A percentile compares a stretch with the other conserved stretches of the same genome.
Evolutionary conservation across 2,113 vertebrate genomes (phyloP).

Genomic region (Pogona vitticeps): DNA sequence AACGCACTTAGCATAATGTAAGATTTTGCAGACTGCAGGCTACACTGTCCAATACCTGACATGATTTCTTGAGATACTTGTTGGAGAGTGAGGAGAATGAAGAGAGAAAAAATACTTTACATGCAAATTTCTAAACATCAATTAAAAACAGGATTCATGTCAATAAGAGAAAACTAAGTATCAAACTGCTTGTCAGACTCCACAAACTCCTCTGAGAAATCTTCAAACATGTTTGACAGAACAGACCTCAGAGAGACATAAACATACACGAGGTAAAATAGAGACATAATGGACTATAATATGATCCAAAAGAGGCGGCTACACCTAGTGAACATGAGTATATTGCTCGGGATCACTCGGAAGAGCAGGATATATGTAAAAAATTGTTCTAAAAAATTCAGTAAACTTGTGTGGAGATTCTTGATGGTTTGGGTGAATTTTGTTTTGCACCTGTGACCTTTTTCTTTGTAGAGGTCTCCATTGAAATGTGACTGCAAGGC

Average conservation of each 20-base stretch:
- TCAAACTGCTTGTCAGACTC: neutral
- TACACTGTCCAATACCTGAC: too few relatives aligned
- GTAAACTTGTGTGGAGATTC: neutral
- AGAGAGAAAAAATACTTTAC: neutral
- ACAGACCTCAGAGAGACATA: neutral
- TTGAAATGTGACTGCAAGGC: too few relatives aligned
- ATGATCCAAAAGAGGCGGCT: neutral
- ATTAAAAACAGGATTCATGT: neutral
- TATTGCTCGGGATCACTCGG: neutral
- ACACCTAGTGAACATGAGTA: neutral
- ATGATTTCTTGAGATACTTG: too few relatives aligned
- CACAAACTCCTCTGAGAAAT: too few relatives aligned
- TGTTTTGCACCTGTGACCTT: neutral
- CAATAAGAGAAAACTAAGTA: neutral
- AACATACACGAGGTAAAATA: neutral
- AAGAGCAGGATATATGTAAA: neutral
- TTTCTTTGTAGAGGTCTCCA: neutral
- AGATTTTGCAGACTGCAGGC: too few relatives aligned
- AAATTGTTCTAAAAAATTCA: neutral
- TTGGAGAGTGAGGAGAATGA: too few relatives aligned
- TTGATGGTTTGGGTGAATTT: neutral
- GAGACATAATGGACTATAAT: neutral
- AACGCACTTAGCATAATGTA: too few relatives aligned
- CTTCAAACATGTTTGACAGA: too few relatives aligned
- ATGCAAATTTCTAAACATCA: neutral